Base-by-base conservation (phyloP, 2,888 invertebrate species). In the Eupithecia subfuscata region DNA sequence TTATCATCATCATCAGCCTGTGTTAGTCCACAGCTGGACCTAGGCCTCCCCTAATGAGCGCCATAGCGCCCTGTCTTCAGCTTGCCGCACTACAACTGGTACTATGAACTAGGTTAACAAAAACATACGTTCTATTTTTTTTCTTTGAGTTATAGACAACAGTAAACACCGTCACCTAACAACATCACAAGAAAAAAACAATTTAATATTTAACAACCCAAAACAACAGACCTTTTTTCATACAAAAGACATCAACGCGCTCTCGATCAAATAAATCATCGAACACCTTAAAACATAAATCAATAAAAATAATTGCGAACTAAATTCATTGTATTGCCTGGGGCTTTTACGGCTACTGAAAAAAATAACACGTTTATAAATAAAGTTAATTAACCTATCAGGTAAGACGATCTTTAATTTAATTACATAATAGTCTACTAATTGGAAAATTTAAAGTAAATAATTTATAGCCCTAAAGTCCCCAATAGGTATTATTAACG, bases 211-310 rank as follows among this genome's bases (percentile, higher is more conserved):
- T 22, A 12, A 22, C 22, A 22, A 22, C 22, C 56, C 56, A 56
- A 56, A n/a, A 22, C 11, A 11, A 56, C 5, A 22, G 22, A 22
- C 22, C 22, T 56, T 22, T 56, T 56, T 22, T 8, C 56, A 22
- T 75, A 71, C 48, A 71, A 75, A 69, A 75, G 75, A 71, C 40
- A 48, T 75, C n/a, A 75, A 69, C 71, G 75, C 71, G 71, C 63
- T 69, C 37, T 22, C 16, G 11, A 30, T 45, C 43, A 9, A 25
- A 63, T 30, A 34, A 69, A 69, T 69, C 30, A 30, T 69, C 34
- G 43, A 14, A 18, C 60, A 56, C 9, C n/a, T 60, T 60, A 12
- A 8, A 25, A 60, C 63, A 30, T 63, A 63, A 63, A 68, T 68
- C 68, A 45, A 63, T 63, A 63, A 63, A 25, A 64, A 2, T 30